Percentiles rank a stretch among this genome's conserved stretches.
phyloP scores from a whole-genome alignment of 2,797 vertebrate species.

The Vipera ursinii region DNA sequence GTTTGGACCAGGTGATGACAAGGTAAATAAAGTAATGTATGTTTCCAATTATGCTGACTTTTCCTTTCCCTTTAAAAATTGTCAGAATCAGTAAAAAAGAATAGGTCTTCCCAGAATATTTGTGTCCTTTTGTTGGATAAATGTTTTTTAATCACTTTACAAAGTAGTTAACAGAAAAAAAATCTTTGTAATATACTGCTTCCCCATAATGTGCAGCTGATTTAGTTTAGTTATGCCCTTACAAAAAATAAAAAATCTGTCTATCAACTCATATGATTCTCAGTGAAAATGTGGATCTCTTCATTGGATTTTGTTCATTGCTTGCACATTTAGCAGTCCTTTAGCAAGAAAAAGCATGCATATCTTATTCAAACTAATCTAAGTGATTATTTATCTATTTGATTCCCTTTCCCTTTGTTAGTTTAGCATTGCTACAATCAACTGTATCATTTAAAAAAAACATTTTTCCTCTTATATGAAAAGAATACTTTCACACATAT shows the following conservation, averaged over 20 bases:
- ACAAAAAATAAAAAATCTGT: background rate
- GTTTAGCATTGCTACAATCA: background rate
- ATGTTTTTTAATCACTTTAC: background rate
- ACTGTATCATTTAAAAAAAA: background rate
- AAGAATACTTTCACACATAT: background rate
- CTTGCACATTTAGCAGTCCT: background rate
- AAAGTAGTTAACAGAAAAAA: background rate
- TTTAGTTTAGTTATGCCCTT: background rate
- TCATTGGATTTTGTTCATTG: background rate
- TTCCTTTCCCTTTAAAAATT: background rate
- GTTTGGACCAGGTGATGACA: slow-evolving; percentile 89
- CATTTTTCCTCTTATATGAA: background rate
- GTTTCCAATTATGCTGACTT: background rate
- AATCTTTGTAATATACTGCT: background rate
- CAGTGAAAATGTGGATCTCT: background rate
- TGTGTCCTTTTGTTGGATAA: background rate
- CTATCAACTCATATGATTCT: background rate
- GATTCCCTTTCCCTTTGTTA: background rate
- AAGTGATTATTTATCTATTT: background rate
- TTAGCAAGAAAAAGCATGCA: background rate
- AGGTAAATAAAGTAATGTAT: slow-evolving; percentile 74
- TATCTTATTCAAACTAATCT: background rate
- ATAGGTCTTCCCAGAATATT: background rate
- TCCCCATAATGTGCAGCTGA: background rate
- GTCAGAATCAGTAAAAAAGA: background rate